phyloP scores from a whole-genome alignment of 2,888 invertebrate genomes.

The Achlya flavicornis region DNA sequence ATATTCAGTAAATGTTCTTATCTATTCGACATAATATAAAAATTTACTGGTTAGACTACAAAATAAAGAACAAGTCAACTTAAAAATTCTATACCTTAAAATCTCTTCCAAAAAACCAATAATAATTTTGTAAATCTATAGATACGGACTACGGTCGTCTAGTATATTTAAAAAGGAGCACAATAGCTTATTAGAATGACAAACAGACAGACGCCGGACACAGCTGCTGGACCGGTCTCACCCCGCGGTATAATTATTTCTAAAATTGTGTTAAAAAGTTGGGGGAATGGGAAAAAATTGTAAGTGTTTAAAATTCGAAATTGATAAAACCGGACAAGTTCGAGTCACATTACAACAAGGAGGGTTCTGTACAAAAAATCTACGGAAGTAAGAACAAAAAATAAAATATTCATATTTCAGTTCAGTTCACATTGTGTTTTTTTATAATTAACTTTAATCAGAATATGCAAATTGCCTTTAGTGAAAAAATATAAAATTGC shows the following conservation, averaged over 20 bases:
- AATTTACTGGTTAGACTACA: no score
- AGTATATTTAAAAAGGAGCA: slow-evolving; percentile 40
- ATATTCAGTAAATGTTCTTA: no score
- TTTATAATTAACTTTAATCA: no score
- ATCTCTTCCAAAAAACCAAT: background rate
- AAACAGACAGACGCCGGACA: slow-evolving; percentile 41
- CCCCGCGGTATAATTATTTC: slow-evolving; percentile 19
- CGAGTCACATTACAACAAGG: no score
- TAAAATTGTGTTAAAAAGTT: slow-evolving; percentile 14
- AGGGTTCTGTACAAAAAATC: background rate
- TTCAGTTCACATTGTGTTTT: no score
- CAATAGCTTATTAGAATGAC: slow-evolving; percentile 55
- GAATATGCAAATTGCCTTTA: no score
- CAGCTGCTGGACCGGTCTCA: slow-evolving; percentile 73
- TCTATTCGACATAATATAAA: no score
- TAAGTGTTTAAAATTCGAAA: background rate
- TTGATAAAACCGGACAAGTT: background rate
- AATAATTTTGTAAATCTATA: slow-evolving; percentile 26
- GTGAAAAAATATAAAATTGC: no score
- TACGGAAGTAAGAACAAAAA: no score
- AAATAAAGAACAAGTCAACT: background rate
- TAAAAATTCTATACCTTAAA: background rate
- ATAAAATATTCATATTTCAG: no score
- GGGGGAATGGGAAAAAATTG: background rate
- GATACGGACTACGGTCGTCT: slow-evolving; percentile 30